phyloP scores from a whole-genome alignment of 2,113 vertebrate genomes.

The Trinectes maculatus region DNA sequence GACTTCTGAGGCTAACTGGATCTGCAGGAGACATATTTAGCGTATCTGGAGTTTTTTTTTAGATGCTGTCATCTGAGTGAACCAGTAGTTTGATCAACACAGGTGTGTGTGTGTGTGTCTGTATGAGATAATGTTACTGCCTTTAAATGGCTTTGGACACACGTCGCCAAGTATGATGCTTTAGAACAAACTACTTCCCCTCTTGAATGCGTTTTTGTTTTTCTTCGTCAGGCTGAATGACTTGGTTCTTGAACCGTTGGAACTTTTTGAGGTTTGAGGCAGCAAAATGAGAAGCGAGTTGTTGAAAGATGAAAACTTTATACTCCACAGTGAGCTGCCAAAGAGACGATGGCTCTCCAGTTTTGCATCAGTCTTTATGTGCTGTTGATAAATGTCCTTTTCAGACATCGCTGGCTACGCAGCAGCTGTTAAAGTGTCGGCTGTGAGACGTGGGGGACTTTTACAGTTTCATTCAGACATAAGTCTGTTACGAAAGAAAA shows the following conservation, averaged over 20 bases:
- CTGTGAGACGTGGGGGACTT: not conserved
- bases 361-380: not conserved
- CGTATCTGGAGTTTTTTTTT: constrained; percentile 4
- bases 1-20: constrained; percentile 15
- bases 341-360: not conserved
- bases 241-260: not conserved
- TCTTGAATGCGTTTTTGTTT: no score
- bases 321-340: no score
- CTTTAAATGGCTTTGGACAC: not conserved
- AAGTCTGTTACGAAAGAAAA: not conserved
- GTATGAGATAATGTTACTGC: not conserved
- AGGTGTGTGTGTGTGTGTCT: constrained; percentile 24
- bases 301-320: not conserved
- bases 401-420: not conserved
- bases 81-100: constrained; percentile 9
- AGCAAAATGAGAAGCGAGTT: not conserved
- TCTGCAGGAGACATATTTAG: constrained; percentile 4
- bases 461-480: not conserved
- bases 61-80: constrained; percentile 10
- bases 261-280: not conserved
- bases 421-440: not conserved
- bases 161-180: not conserved
- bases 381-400: not conserved
- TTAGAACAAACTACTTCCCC: not conserved
- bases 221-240: no score